Evolutionary conservation across 37 sponge, comb jelly and placozoan species (phyloP).

Genomic region (Tethya wilhelma): DNA sequence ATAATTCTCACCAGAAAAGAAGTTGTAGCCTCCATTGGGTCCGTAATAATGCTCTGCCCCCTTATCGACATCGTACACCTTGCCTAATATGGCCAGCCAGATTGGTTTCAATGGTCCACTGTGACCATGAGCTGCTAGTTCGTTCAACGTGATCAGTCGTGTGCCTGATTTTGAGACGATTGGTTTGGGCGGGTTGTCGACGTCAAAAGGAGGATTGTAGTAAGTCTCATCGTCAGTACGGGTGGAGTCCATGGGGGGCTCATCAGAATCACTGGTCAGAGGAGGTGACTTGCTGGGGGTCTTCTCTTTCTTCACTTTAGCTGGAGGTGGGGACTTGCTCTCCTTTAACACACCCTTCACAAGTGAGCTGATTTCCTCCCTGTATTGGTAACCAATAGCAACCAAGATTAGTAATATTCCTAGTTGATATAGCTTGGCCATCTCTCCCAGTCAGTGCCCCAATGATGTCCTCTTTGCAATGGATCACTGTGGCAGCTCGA

Average conservation of each 20-base stretch:
- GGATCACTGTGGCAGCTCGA: neutral
- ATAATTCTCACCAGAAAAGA: conserved; percentile 85
- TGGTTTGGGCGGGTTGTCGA: conserved; percentile 28
- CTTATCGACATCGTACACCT: conserved; percentile 86
- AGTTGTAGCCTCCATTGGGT: conserved; percentile 87
- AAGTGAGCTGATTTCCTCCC: neutral
- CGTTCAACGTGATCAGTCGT: conserved; percentile 71
- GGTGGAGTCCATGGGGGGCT: too few relatives aligned
- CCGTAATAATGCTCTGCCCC: conserved; percentile 84
- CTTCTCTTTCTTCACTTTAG: neutral
- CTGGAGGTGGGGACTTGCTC: neutral
- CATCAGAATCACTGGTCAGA: neutral
- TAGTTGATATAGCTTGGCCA: conserved; percentile 4
- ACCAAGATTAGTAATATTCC: conserved; percentile 22
- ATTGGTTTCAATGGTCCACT: conserved; percentile 74
- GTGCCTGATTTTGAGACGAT: conserved; percentile 38
- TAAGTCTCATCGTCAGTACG: too few relatives aligned
- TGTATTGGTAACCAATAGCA: conserved; percentile 35
- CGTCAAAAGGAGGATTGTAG: conserved; percentile 69
- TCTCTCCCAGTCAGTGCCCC: too few relatives aligned
- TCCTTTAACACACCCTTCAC: neutral
- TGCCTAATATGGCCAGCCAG: conserved; percentile 85
- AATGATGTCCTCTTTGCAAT: too few relatives aligned
- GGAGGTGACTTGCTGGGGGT: neutral
- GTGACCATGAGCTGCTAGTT: conserved; percentile 73